A percentile compares a stretch with the other conserved stretches of the same genome.
These are phyloP conservation scores for Cydia amplana DNA, from an alignment of 1,140 invertebrate genomes.

Conservation along the genomic window DNA sequence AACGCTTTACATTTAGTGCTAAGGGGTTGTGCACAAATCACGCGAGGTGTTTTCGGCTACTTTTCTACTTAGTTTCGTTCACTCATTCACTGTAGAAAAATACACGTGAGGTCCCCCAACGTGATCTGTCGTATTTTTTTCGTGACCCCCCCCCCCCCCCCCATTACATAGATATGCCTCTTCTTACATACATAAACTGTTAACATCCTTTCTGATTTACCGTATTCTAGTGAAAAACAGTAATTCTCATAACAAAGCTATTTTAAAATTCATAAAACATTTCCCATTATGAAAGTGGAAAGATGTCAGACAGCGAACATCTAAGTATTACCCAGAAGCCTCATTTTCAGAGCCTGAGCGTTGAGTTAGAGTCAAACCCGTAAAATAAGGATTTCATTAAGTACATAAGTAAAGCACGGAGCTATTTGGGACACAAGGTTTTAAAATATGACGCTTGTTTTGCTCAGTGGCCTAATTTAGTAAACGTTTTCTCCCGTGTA, in stretches of 20 bases:
- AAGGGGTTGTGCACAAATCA: too few relatives aligned
- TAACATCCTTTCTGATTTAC: too few relatives aligned
- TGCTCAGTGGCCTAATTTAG: neutral
- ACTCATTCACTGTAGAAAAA: too few relatives aligned
- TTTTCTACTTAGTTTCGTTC: too few relatives aligned
- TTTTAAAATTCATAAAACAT: conserved; percentile 4
- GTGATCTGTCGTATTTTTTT: too few relatives aligned
- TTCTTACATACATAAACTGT: too few relatives aligned
- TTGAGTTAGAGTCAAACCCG: conserved; percentile 2
- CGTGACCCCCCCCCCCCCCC: too few relatives aligned
- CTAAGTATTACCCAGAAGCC: neutral
- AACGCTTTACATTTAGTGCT: too few relatives aligned
- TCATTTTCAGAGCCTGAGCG: conserved; percentile 9
- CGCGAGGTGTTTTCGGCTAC: too few relatives aligned
- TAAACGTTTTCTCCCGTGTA: neutral
- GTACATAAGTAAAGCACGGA: neutral
- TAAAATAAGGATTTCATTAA: conserved; percentile 32
- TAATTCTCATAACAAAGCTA: conserved; percentile 5
- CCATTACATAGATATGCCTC: too few relatives aligned
- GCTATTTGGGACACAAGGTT: conserved; percentile 18
- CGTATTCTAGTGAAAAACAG: neutral
- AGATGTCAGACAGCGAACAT: conserved; percentile 8
- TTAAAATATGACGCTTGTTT: neutral
- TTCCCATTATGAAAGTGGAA: neutral
- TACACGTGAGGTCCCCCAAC: too few relatives aligned